Base-by-base conservation (phyloP, 1,140 invertebrate genomes). In the Musca vetustissima region DNA sequence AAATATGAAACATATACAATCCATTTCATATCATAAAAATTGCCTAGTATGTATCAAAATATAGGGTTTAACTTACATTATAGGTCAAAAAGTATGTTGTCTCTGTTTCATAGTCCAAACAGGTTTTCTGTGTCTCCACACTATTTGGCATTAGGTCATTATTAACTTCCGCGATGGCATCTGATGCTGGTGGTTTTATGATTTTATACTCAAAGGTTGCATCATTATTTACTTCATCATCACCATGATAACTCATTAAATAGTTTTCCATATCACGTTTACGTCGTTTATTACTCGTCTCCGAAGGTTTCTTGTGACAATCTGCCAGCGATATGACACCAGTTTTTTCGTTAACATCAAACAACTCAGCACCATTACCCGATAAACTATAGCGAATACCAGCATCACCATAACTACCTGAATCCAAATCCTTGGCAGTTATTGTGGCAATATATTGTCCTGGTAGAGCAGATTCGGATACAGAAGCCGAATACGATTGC, bases 61-160 rank as follows among this genome's bases (percentile, higher is more conserved):
- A n/a, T n/a, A n/a, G n/a, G n/a, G n/a, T n/a, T n/a, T n/a, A n/a
- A n/a, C n/a, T n/a, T n/a, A 93, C 92, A 85, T 93, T 93, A 74
- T 94, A 94, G 52, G 91, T 92, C 25, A 98, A 84, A 76, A 92
- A 92, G 83, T 96, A 97, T 72, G 90, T 89, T 19, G 88, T 88
- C 76, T 92, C 89, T 17, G 88, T 88, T 83, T 97, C 96, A 78
- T 89, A 97, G 84, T 98, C 95, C 2, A 97, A 84, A 79, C 96
- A 98, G 70, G 78, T 78, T 57, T 55, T 36, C 21, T 48, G 36
- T 67, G 65, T 64, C 64, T 55, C 17, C 67, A 70, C 15, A 43
- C 22, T 19, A 22, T 25, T 52, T 17, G 61, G 43, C 21, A 48
- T 66, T 11, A 66, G 11, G 28, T 69, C 59, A 70, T 66, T 71